Evolutionary conservation across 2,888 invertebrate genomes (phyloP), one percentile per base, ranked within the genome.

Genomic region (Ornithoptera priamus): DNA sequence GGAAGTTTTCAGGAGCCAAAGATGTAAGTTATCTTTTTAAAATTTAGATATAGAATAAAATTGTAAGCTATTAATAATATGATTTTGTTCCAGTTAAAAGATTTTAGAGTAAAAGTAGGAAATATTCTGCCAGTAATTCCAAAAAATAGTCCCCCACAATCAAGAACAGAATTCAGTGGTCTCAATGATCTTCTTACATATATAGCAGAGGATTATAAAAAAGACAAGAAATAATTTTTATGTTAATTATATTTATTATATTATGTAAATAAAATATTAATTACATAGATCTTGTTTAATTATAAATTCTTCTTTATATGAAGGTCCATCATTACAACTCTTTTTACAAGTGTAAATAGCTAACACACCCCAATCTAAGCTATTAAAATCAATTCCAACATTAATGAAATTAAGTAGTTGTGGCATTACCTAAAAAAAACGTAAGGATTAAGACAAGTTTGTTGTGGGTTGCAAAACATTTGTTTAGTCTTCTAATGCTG

Each of bases 321-420:
- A 94, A 12, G 90, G 91, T 18, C 94, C 94, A 70, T 87, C 78
- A 71, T 85, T 85, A 82, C 99, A 99, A 85, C 96, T 97, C 22
- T 93, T 89, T 80, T 94, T 93, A 83, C 99, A 99, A 0, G 98
- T 97, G 85, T 96, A 99, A 36, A 99, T 87, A 62, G 94, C 94
- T 65, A 99, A 85, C 22, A 97, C 95, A 30, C 99, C 99, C 97
- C 98, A 99, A 87, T 99, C 99, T 63, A 99, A 90, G 78, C 93
- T 93, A 71, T 94, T 92, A 3, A 94, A 81, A 62, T 93, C 84
- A 72, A 93, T 86, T 56, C 96, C 95, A 72, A 96, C 93, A 72
- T 95, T 92, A 36, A 97, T 91, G 77, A 94, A 93, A 79, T 95
- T 95, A 30, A 97, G 84, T 71, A 97, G 88, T 84, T 97, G 97